Evolutionary conservation across 2,888 invertebrate species (phyloP).

Genomic region (Drosophila longiperda): DNA sequence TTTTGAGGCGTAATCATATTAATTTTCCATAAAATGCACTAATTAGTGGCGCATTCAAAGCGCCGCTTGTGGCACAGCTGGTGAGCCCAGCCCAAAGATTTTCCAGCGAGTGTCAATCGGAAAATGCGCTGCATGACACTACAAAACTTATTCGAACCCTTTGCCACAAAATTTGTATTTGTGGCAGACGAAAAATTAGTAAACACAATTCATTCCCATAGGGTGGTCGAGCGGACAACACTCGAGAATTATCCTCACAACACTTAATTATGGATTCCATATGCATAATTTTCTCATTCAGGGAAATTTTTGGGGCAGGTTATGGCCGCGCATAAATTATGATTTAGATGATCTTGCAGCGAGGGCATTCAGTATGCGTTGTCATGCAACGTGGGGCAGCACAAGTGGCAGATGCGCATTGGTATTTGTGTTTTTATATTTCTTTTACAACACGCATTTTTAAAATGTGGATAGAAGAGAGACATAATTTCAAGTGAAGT

Average conservation of each 20-base stretch:
- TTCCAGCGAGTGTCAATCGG: constrained; percentile 53
- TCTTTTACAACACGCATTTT: constrained; percentile 26
- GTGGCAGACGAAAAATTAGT: constrained; percentile 26
- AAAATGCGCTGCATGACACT: constrained; percentile 67
- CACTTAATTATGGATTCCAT: constrained; percentile 66
- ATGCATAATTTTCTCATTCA: constrained; percentile 68
- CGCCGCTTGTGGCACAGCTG: constrained; percentile 58
- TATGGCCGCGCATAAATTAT: constrained; percentile 65
- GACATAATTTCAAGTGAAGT: constrained; percentile 12
- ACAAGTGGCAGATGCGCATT: constrained; percentile 34
- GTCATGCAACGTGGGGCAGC: constrained; percentile 34
- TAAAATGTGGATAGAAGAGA: not conserved
- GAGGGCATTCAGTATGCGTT: constrained; percentile 40
- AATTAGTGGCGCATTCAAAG: constrained; percentile 73
- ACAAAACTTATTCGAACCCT: constrained; percentile 60
- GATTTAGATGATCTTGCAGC: constrained; percentile 10
- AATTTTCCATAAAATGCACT: constrained; percentile 71
- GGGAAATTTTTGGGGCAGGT: constrained; percentile 70
- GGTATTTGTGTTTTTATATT: not conserved
- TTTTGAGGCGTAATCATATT: constrained; percentile 66
- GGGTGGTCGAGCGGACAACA: constrained; percentile 51
- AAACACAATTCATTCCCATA: constrained; percentile 49
- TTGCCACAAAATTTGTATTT: constrained; percentile 15
- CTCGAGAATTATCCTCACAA: constrained; percentile 17
- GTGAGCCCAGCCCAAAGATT: constrained; percentile 22